These are phyloP conservation scores for Cotesia typhae DNA, from an alignment of 1,140 invertebrate species.

Conservation along the genomic window DNA sequence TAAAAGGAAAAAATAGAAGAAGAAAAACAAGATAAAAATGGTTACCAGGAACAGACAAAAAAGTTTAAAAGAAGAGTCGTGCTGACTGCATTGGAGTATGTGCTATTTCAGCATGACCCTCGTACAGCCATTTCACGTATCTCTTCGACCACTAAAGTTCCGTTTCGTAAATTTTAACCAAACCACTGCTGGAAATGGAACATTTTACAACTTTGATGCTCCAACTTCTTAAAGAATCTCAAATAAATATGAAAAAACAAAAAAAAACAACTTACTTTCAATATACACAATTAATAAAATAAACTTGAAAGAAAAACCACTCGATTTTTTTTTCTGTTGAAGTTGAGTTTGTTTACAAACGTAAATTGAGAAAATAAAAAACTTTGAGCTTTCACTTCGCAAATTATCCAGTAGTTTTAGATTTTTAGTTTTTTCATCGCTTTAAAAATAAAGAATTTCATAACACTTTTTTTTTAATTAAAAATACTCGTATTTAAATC, in stretches of 20 bases:
- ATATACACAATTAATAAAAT: constrained; percentile 2
- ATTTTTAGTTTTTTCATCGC: too few relatives aligned
- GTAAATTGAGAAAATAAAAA: too few relatives aligned
- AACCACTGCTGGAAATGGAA: constrained; percentile 3
- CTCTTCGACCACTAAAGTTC: constrained; percentile 12
- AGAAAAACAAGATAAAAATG: not conserved
- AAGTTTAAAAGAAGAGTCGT: not conserved
- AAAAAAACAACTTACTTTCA: not conserved
- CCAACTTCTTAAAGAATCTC: constrained; percentile 6
- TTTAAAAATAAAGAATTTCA: too few relatives aligned
- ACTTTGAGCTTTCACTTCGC: too few relatives aligned
- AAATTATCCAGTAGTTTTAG: too few relatives aligned
- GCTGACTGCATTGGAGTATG: constrained; percentile 18
- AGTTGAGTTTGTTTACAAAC: too few relatives aligned
- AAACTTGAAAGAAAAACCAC: too few relatives aligned
- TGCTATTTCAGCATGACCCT: constrained; percentile 22
- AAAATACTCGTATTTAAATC: too few relatives aligned
- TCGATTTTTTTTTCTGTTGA: too few relatives aligned
- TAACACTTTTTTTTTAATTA: too few relatives aligned
- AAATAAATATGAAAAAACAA: not conserved
- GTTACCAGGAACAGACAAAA: not conserved
- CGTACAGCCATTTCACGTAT: constrained; percentile 19
- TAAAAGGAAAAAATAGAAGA: not conserved
- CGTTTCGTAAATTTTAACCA: constrained; percentile 20
- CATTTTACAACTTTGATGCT: constrained; percentile 18